Evolutionary conservation across 64 coral and sea anemone genomes (phyloP), one percentile per base, ranked within the genome.

Genomic region (Catalaphyllia jardinei): DNA sequence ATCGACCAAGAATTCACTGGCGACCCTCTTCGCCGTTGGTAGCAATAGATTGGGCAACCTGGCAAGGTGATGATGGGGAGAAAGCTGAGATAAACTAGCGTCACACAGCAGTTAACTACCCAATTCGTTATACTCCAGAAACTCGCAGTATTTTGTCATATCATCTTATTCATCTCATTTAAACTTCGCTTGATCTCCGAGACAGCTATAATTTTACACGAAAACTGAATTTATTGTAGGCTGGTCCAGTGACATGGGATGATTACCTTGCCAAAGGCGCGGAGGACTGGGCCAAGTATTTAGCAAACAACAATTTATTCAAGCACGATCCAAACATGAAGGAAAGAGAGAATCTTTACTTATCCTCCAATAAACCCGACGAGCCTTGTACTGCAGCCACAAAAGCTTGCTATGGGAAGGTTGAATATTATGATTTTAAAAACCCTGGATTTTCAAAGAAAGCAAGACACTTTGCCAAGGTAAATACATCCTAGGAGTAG

Each of bases 391-490:
- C 80, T 42, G 18, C 62, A 46, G 88, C 92, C 28, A 90, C 81
- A 0, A 76, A 90, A 76, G 72, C 54, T 28, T 94, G 90, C 61
- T 94, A 94, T 74, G 74, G 14, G 7, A 88, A 94, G 27, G 80
- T 89, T 2, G 73, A 86, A 61, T 79, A 79, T 63, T 94, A 90
- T 52, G 62, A 94, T 46, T 94, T 77, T 20, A 46, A 72, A 17
- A 86, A 89, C 11, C 79, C 92, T 14, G 88, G 79, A 25, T 94
- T 67, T 88, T 86, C 88, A 3, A 38, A 8, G 8, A 72, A 71
- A 0, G 82, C 92, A 4, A 88, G 92, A 42, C 92, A 94, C 57
- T 94, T 94, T 62, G 90, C 88, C 57, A 86, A 93, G 76, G 91
- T 93, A 72, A 62, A 59, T 39, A 2, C 38, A 4, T 4, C 2